A percentile compares a stretch with the other conserved stretches of the same genome.
These are phyloP conservation scores for Pantelozetes paolii DNA, from an alignment of 2,888 invertebrate genomes.

Conservation along the genomic window DNA sequence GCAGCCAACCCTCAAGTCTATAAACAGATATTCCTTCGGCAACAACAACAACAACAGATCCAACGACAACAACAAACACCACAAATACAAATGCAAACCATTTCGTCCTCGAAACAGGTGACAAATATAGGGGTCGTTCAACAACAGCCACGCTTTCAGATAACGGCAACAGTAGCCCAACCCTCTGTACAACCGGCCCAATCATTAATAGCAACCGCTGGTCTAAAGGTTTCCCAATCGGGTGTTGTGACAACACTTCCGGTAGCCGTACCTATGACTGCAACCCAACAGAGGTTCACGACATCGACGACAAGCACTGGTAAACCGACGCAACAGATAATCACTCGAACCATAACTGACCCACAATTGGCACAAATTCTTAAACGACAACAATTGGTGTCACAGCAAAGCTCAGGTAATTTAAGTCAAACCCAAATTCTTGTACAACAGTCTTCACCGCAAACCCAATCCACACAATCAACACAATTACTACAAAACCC, in stretches of 20 bases:
- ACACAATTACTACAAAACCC: slow-evolving; percentile 51
- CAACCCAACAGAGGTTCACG: slow-evolving; percentile 31
- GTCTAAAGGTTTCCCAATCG: slow-evolving; percentile 17
- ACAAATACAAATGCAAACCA: slow-evolving; percentile 38
- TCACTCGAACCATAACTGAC: slow-evolving; percentile 43
- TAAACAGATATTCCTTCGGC: slow-evolving; percentile 23
- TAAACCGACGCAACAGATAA: slow-evolving; percentile 22
- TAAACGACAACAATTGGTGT: slow-evolving; percentile 44
- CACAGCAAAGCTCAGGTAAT: slow-evolving; percentile 23
- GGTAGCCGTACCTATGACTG: slow-evolving; percentile 25
- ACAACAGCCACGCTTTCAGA: slow-evolving; percentile 28
- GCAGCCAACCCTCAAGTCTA: background rate
- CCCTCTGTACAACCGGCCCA: slow-evolving; percentile 1
- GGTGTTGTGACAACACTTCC: slow-evolving; percentile 18
- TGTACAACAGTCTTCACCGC: slow-evolving; percentile 43
- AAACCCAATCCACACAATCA: slow-evolving; percentile 40
- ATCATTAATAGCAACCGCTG: slow-evolving; percentile 28
- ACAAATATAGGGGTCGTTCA: background rate
- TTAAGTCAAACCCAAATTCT: slow-evolving; percentile 40
- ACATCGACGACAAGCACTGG: slow-evolving; percentile 29
- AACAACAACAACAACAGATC: slow-evolving; percentile 34
- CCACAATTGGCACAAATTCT: slow-evolving; percentile 45
- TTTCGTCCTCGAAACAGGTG: slow-evolving; percentile 20
- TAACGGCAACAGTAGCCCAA: slow-evolving; percentile 11
- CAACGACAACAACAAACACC: slow-evolving; percentile 15